Percentiles rank a stretch among this genome's conserved stretches.
These are phyloP conservation scores for Falco concolor DNA, from an alignment of 2,797 vertebrate genomes.

Conservation along the genomic window DNA sequence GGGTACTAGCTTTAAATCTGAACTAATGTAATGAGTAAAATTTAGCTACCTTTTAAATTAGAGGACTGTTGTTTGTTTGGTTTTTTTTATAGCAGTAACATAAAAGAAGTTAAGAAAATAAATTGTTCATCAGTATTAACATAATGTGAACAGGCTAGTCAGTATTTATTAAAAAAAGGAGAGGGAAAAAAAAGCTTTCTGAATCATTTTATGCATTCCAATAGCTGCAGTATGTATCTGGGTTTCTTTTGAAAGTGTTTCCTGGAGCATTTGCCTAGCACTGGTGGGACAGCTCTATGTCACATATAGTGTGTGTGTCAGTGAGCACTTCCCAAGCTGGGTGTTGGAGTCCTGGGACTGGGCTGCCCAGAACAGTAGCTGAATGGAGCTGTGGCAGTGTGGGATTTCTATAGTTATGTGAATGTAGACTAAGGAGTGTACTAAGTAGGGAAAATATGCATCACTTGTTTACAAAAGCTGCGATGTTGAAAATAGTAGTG, in stretches of 20 bases:
- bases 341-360: neutral
- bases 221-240: neutral
- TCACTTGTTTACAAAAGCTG: neutral
- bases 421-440: neutral
- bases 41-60: neutral
- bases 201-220: neutral
- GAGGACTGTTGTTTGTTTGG: neutral
- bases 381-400: neutral
- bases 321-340: neutral
- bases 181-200: neutral
- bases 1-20: neutral
- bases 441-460: neutral
- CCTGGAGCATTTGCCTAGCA: neutral
- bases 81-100: neutral
- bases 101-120: neutral
- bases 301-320: fast-evolving
- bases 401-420: neutral
- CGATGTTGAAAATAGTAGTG: neutral
- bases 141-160: neutral
- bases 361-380: neutral
- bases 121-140: neutral
- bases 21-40: neutral
- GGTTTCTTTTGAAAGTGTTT: neutral
- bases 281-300: fast-evolving
- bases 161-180: neutral